These are phyloP conservation scores for Aricia artaxerxes DNA, from an alignment of 2,888 invertebrate genomes.

Conservation along the genomic window DNA sequence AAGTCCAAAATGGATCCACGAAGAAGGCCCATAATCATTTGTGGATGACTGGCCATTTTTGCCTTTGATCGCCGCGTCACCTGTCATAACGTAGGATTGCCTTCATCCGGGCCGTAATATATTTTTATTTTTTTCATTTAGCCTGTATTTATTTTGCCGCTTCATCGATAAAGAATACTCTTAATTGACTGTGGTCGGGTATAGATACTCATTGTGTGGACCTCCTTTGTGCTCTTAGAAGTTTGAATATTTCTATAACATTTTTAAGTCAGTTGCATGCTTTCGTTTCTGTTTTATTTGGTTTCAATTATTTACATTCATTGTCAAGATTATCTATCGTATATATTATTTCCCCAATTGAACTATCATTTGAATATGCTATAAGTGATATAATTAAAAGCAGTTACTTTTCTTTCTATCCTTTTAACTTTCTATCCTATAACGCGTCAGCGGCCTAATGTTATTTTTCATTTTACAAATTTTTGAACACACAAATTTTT, in stretches of 20 bases:
- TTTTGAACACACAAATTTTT: too few relatives aligned
- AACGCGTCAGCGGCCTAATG: too few relatives aligned
- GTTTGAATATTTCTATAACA: constrained; percentile 20
- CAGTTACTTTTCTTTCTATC: too few relatives aligned
- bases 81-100: constrained; percentile 66
- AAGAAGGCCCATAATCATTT: constrained; percentile 42
- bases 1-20: constrained; percentile 41
- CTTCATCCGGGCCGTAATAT: constrained; percentile 54
- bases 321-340: too few relatives aligned
- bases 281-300: constrained; percentile 41
- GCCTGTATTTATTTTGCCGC: constrained; percentile 63
- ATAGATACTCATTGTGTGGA: constrained; percentile 44
- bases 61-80: constrained; percentile 65
- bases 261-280: background rate
- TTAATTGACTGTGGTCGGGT: constrained; percentile 57
- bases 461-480: too few relatives aligned
- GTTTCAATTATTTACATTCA: background rate
- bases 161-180: constrained; percentile 49
- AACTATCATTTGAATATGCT: too few relatives aligned
- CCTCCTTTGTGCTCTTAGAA: constrained; percentile 32
- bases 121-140: constrained; percentile 51
- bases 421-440: too few relatives aligned
- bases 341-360: too few relatives aligned
- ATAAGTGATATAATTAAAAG: too few relatives aligned
- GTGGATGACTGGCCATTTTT: constrained; percentile 64